Base-by-base conservation (phyloP, 1,140 invertebrate species). In the Teleogryllus occipitalis region DNA sequence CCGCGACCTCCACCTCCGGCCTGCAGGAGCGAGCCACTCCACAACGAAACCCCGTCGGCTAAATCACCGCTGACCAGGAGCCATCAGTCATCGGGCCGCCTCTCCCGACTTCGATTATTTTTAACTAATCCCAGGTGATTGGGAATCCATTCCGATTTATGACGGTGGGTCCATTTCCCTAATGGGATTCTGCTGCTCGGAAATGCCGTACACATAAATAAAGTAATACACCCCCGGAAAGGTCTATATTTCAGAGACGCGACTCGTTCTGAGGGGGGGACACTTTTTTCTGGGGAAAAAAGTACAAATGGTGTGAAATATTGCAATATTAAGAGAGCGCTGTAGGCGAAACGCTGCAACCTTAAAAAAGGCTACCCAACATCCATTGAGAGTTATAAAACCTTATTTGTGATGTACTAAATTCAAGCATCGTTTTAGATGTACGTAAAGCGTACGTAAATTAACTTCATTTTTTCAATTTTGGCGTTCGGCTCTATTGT, bases 81-180 rank as follows among this genome's bases (percentile, higher is more conserved):
- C 54, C 54, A 65, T 65, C 54, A 65, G 54, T 65, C 54, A 65
- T 65, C 54, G 54, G 7, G 7, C 54, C 54, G 54, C 54, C 54
- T 65, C 54, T 65, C 54, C 54, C 54, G 54, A 65, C 54, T 65
- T 65, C 54, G 54, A 65, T 65, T 65, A 65, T 65, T 65, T 65
- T 65, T 65, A 65, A 65, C 54, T 65, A 65, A 65, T 65, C 54
- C 54, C 54, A 65, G 54, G 54, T 65, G 54, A 65, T 65, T 65
- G 54, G 54, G 54, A 65, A 65, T 65, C 54, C 54, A 65, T 65
- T 65, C 18, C 54, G 54, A 65, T 65, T 65, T 65, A 65, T 65
- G 54, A 18, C 54, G 54, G 54, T 18, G 54, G 54, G 2, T 65
- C 54, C 54, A 65, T 65, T 65, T 65, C 54, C 54, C 54, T 65